Base-by-base conservation (phyloP, 2,888 invertebrate genomes). In the Clanis bilineata region DNA sequence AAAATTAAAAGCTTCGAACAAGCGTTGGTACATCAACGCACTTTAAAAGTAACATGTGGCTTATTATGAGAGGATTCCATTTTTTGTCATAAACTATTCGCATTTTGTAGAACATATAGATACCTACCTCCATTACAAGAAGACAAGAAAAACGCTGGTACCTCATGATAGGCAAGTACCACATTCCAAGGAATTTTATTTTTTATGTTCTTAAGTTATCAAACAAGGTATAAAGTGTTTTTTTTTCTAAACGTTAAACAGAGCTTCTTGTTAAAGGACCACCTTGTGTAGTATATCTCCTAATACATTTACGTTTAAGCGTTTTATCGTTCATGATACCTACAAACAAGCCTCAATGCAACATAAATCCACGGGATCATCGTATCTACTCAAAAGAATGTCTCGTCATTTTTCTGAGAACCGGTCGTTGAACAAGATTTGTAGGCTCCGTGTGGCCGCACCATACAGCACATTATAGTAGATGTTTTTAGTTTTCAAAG, bases 321-420 rank as follows among this genome's bases (percentile, higher is more conserved):
- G 21, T 43, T 21, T 43, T 45, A 45, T 45, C 23, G 45, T 25
- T n/a, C 25, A 15, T 28, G 9, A 7, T 7, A 25, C 25, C 3
- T 12, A 25, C 38, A 51, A 51, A 25, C 1, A 18, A 36, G 55
- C 41, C 51, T 51, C 57, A 62, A 56, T 58, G 45, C 62, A 64
- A 64, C 57, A 57, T 60, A 66, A 56, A 63, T 62, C 62, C 18
- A 51, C 58, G 62, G 62, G 64, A 68, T 73, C 64, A 63, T 70
- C 64, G 64, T 69, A 72, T 71, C 67, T 73, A 72, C 68, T 77
- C 73, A 65, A 74, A 79, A 74, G 78, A 85, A 86, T 82, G 82
- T 80, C 79, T 77, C 77, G 82, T 86, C 79, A 83, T 79, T 80
- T 82, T 89, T 86, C 85, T 76, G 70, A 82, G 83, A 88, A 89